These are phyloP conservation scores for Melanocharis versteri DNA, from an alignment of 2,113 vertebrate species.

Conservation along the genomic window DNA sequence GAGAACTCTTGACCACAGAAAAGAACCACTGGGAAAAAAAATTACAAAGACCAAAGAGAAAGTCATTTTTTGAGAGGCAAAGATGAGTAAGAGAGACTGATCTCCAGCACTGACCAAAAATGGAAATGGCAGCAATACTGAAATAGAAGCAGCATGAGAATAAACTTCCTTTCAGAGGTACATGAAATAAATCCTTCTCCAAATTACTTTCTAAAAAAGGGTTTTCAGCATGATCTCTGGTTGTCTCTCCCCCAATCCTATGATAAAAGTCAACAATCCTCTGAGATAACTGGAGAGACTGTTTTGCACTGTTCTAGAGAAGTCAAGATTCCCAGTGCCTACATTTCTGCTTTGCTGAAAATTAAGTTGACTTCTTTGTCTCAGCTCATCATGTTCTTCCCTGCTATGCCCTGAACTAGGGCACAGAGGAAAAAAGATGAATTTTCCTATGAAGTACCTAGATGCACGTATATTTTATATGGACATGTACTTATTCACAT, in stretches of 20 bases:
- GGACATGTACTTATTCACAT: neutral
- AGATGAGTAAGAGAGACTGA: constrained; percentile 22
- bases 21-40: neutral
- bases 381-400: neutral
- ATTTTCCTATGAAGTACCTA: neutral
- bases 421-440: neutral
- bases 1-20: neutral
- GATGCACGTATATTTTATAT: neutral
- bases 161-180: constrained; percentile 29
- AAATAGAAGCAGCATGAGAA: constrained; percentile 58
- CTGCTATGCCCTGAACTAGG: neutral
- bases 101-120: constrained; percentile 55
- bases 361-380: constrained; percentile 43
- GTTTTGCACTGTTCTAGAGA: neutral
- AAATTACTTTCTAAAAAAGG: constrained; percentile 15
- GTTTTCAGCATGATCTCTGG: neutral
- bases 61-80: neutral
- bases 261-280: neutral
- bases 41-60: neutral
- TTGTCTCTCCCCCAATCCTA: neutral
- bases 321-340: neutral
- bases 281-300: neutral
- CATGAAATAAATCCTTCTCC: constrained; percentile 21
- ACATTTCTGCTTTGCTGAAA: constrained; percentile 1
- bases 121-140: constrained; percentile 49